These are phyloP conservation scores for Regulus satrapa DNA, from an alignment of 2,113 vertebrate species.

Conservation along the genomic window DNA sequence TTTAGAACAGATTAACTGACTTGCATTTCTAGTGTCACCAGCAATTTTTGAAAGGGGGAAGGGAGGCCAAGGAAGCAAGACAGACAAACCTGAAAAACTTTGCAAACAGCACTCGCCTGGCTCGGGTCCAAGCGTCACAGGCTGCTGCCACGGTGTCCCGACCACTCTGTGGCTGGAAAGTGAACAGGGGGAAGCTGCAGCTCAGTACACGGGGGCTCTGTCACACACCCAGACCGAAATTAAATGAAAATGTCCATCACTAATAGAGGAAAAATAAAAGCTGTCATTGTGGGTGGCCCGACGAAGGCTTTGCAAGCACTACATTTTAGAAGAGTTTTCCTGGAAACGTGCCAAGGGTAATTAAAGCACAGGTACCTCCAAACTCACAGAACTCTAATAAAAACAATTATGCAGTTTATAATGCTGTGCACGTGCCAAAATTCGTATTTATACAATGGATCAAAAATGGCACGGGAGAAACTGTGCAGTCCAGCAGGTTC, in stretches of 20 bases:
- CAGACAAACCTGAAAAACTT: conserved; percentile 20
- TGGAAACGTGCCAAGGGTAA: conserved; percentile 52
- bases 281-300: conserved; percentile 66
- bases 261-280: conserved; percentile 54
- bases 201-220: background rate
- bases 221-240: conserved; percentile 26
- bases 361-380: conserved; percentile 70
- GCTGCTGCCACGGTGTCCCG: background rate
- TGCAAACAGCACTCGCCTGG: background rate
- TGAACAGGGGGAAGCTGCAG: conserved; percentile 36
- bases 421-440: conserved; percentile 40
- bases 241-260: conserved; percentile 62
- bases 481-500: conserved; percentile 21
- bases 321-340: conserved; percentile 63
- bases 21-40: conserved; percentile 32
- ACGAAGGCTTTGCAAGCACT: conserved; percentile 33
- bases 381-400: conserved; percentile 67
- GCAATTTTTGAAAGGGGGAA: background rate
- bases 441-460: conserved; percentile 56
- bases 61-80: conserved; percentile 29
- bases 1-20: conserved; percentile 38
- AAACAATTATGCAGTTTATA: conserved; percentile 62
- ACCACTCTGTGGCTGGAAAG: conserved; percentile 25
- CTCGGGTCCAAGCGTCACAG: conserved; percentile 21
- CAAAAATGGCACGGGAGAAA: conserved; percentile 35